phyloP scores from a whole-genome alignment of 2,888 invertebrate genomes.

The Hydroisotoma schaefferi region DNA sequence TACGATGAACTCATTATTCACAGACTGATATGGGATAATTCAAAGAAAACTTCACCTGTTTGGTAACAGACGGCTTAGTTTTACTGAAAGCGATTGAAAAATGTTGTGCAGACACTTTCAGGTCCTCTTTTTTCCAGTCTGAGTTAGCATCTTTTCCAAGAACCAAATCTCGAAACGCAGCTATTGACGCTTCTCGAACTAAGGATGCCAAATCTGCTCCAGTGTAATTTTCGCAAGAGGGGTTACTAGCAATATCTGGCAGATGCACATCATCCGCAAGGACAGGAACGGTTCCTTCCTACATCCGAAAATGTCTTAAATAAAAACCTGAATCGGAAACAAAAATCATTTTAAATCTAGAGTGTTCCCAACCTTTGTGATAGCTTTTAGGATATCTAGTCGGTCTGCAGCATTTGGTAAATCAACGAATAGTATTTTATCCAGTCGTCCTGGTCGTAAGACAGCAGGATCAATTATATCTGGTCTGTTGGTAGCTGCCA shows the following conservation, averaged over 20 bases:
- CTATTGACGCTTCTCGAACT: slow-evolving; percentile 79
- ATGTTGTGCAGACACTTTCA: slow-evolving; percentile 66
- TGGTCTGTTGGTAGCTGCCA: slow-evolving; percentile 95
- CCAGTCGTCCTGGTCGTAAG: slow-evolving; percentile 82
- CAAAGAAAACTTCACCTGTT: slow-evolving; percentile 57
- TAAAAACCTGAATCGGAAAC: not conserved
- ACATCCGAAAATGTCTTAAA: no score
- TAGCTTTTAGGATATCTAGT: slow-evolving; percentile 78
- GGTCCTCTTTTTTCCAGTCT: slow-evolving; percentile 50
- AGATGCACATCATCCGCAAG: slow-evolving; percentile 74
- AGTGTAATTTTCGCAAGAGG: slow-evolving; percentile 72
- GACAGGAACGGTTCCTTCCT: slow-evolving; percentile 76
- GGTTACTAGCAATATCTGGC: slow-evolving; percentile 64
- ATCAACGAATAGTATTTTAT: slow-evolving; percentile 84
- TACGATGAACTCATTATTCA: slow-evolving; percentile 6
- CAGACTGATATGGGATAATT: not conserved
- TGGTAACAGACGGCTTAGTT: slow-evolving; percentile 81
- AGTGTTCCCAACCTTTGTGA: slow-evolving; percentile 72
- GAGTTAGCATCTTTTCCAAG: slow-evolving; percentile 34
- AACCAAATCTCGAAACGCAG: slow-evolving; percentile 74
- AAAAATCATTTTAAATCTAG: slow-evolving; percentile 1
- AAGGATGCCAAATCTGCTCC: slow-evolving; percentile 92
- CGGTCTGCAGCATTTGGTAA: slow-evolving; percentile 77
- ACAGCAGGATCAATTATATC: slow-evolving; percentile 97
- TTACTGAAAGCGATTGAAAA: slow-evolving; percentile 72